Percentiles rank a stretch among this genome's conserved stretches.
Evolutionary conservation across 2,113 vertebrate genomes (phyloP).

Genomic region (Lichenostomus cassidix): DNA sequence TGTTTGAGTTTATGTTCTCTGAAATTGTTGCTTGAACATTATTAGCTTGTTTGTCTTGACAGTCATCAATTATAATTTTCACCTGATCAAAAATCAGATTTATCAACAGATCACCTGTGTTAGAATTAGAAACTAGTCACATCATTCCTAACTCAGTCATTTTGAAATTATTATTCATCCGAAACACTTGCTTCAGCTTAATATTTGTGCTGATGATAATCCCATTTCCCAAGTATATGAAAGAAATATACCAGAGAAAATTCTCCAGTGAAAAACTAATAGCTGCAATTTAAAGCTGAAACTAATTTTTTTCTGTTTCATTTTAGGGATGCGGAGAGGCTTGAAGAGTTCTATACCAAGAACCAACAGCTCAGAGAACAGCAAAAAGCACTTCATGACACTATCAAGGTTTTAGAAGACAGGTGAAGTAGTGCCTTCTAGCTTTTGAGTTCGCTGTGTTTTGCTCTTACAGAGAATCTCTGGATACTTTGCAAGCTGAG

Average conservation of each 20-base stretch:
- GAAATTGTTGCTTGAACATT: neutral
- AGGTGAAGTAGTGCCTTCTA: slow-evolving; percentile 74
- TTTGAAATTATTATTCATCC: neutral
- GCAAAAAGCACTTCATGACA: slow-evolving; percentile 87
- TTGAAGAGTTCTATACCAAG: slow-evolving; percentile 91
- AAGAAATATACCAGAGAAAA: neutral
- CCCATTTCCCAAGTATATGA: neutral
- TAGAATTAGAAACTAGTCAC: neutral
- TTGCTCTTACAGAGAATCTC: neutral
- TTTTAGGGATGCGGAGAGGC: slow-evolving; percentile 90
- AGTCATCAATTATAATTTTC: neutral
- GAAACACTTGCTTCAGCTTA: neutral
- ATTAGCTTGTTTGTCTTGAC: neutral
- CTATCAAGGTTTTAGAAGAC: slow-evolving; percentile 87
- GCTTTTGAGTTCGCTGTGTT: neutral
- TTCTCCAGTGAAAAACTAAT: neutral
- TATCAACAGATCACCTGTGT: neutral
- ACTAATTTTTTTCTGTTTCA: neutral
- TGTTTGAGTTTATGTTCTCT: neutral
- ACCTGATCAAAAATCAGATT: neutral
- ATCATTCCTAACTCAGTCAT: neutral
- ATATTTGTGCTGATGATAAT: neutral
- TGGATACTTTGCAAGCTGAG: neutral
- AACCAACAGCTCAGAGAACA: slow-evolving; percentile 93
- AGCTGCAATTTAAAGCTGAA: neutral